phyloP scores from a whole-genome alignment of 2,797 vertebrate genomes.

The Manis javanica region DNA sequence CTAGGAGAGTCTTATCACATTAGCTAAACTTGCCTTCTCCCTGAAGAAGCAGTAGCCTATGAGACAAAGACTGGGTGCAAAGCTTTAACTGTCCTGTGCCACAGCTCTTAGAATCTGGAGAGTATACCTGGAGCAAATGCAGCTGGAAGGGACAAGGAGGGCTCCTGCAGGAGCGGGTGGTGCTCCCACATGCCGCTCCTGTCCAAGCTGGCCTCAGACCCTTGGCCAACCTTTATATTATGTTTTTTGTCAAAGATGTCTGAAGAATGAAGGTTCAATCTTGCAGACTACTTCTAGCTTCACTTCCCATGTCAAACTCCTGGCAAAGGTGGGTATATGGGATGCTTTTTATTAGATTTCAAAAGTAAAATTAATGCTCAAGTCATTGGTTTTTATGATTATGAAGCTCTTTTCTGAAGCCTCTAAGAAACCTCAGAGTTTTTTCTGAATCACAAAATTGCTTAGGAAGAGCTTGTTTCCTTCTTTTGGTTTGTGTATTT shows the following conservation, averaged over 20 bases:
- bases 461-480: neutral
- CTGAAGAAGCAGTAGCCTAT: neutral
- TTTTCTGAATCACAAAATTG: neutral
- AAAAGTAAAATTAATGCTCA: conserved; percentile 17
- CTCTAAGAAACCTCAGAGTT: neutral
- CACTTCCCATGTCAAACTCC: conserved; percentile 6
- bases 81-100: neutral
- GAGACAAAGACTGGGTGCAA: neutral
- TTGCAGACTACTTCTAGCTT: neutral
- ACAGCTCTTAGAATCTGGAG: neutral
- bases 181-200: accelerated
- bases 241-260: neutral
- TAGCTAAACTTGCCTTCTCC: neutral
- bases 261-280: neutral
- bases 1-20: neutral
- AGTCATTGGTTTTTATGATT: neutral
- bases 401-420: conserved; percentile 47
- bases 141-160: neutral
- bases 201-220: neutral
- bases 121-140: neutral
- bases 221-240: neutral
- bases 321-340: neutral
- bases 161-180: neutral
- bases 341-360: conserved; percentile 48
- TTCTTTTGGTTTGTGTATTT: neutral